Base-by-base conservation (phyloP, 2,888 invertebrate species). In the Stramonita haemastoma region DNA sequence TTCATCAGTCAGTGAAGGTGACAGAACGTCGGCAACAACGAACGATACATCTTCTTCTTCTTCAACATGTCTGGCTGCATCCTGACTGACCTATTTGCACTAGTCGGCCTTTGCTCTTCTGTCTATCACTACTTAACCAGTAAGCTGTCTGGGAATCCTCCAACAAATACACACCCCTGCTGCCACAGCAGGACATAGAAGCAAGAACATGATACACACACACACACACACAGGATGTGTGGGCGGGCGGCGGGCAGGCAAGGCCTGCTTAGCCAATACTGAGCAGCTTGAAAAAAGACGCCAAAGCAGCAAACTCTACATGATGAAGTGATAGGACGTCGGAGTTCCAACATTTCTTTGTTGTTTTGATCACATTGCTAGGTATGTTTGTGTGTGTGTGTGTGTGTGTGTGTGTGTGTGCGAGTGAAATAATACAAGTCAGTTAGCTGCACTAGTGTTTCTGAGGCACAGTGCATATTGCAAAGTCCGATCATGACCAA, bases 1-100 rank as follows among this genome's bases (percentile, higher is more conserved):
- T 66, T 87, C 87, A 87, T 87, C 87, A 87, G 87, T 87, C 87
- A 87, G 87, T 87, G 87, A 66, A 87, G 73, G 87, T 87, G 87
- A 87, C 87, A 87, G 87, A 70, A 46, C 29, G 84, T 57, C 84
- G 26, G 56, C 85, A 85, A 85, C 85, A 85, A 46, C 46, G 46
- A 46, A 46, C 46, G 46, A 60, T 57, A 57, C 46, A 46, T 46
- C 46, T 46, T 46, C n/a, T n/a, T n/a, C n/a, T n/a, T n/a, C 32
- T 85, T 29, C 17, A 85, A 83, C 46, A 83, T n/a, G 26, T 36
- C 81, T 46, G 4, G 81, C 81, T 83, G 81, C 81, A 22, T 83
- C n/a, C 22, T n/a, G n/a, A n/a, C n/a, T n/a, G n/a, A n/a, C n/a
- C n/a, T n/a, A n/a, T n/a, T n/a, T n/a, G n/a, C n/a, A n/a, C n/a